phyloP scores from a whole-genome alignment of 1,140 invertebrate genomes.

The Musca vetustissima region DNA sequence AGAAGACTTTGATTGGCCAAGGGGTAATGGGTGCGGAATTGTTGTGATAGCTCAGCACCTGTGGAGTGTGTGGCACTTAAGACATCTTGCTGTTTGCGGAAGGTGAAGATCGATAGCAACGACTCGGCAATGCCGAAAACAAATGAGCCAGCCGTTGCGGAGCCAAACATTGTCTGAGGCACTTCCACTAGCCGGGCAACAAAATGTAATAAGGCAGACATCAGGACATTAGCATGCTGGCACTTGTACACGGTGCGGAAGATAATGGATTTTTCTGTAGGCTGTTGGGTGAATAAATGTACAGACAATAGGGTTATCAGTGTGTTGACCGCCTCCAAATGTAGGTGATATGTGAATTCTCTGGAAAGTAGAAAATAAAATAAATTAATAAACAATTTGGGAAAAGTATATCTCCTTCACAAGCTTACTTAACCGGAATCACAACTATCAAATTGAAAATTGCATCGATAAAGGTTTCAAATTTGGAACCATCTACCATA shows the following conservation, averaged over 20 bases:
- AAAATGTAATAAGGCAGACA: constrained; percentile 77
- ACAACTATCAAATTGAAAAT: constrained; percentile 52
- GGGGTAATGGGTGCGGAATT: constrained; percentile 61
- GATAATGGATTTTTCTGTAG: constrained; percentile 52
- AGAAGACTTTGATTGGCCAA: constrained; percentile 87
- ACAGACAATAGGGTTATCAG: constrained; percentile 84
- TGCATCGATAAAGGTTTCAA: constrained; percentile 54
- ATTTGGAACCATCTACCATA: constrained; percentile 51
- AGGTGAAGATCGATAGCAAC: constrained; percentile 72
- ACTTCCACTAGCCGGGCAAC: constrained; percentile 75
- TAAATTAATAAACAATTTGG: constrained; percentile 27
- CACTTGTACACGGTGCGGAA: constrained; percentile 75
- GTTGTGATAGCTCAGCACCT: constrained; percentile 54
- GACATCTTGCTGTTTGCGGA: constrained; percentile 56
- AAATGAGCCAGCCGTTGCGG: constrained; percentile 72
- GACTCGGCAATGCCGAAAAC: constrained; percentile 76
- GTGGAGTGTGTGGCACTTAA: constrained; percentile 40
- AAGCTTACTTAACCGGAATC: constrained; percentile 48
- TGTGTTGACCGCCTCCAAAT: constrained; percentile 85
- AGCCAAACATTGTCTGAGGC: constrained; percentile 67
- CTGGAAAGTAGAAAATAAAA: constrained; percentile 60
- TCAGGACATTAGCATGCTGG: constrained; percentile 65
- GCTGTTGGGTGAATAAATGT: constrained; percentile 77
- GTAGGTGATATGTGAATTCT: constrained; percentile 85
- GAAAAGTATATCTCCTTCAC: neutral